Evolutionary conservation across 2,113 vertebrate genomes (phyloP).

Genomic region (Damaliscus lunatus): DNA sequence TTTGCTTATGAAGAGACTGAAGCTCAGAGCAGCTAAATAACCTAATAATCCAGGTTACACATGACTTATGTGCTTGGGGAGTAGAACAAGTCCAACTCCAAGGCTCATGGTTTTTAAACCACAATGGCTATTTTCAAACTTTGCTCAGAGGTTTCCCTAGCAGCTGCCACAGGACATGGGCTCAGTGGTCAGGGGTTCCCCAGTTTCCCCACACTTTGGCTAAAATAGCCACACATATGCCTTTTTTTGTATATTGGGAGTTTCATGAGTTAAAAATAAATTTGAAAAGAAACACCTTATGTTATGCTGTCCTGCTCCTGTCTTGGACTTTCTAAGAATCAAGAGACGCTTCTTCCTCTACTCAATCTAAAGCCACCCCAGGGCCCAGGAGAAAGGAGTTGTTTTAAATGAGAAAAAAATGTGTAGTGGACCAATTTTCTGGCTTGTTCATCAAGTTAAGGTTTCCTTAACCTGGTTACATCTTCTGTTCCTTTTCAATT

Average conservation of each 20-base stretch:
- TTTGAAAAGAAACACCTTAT: slow-evolving; percentile 6
- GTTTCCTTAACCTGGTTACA: background rate
- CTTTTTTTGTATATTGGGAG: slow-evolving; percentile 30
- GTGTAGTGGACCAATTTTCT: background rate
- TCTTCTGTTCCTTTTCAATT: slow-evolving; percentile 1
- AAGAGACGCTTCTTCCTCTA: background rate
- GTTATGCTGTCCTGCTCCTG: background rate
- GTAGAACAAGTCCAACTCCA: background rate
- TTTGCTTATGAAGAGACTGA: background rate
- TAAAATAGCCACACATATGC: slow-evolving; percentile 32
- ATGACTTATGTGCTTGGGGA: background rate
- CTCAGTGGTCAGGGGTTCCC: slow-evolving; percentile 4
- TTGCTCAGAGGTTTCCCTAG: background rate
- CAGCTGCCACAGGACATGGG: background rate
- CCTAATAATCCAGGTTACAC: background rate
- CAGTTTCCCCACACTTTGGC: background rate
- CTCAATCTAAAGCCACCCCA: background rate
- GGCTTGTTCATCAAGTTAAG: background rate
- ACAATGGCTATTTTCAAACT: background rate
- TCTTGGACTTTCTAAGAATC: slow-evolving; percentile 20
- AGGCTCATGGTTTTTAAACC: slow-evolving; percentile 3
- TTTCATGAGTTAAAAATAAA: slow-evolving; percentile 46
- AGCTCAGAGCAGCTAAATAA: background rate
- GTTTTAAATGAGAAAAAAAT: background rate
- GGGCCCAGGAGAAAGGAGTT: background rate